Conservation (phyloP, 2,888 invertebrate species). For the Phania funesta region DNA sequence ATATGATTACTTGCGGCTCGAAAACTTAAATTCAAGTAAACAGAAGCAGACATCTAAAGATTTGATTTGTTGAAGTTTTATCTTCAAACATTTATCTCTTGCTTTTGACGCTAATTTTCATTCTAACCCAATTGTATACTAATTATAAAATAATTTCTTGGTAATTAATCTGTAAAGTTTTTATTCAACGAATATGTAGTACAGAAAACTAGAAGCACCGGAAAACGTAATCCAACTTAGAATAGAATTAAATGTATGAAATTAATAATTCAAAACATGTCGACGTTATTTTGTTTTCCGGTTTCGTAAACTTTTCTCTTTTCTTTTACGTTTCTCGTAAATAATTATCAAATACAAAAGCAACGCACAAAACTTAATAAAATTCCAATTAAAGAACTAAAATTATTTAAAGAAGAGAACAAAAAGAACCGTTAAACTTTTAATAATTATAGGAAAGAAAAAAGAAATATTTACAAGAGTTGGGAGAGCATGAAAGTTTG, state of each 20-base stretch:
- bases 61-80: no score
- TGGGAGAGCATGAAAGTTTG: no score
- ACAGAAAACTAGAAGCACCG: constrained; percentile 20
- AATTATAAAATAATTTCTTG: no score
- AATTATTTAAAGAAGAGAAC: constrained; percentile 30
- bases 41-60: no score
- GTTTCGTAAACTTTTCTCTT: constrained; percentile 17
- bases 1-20: no score
- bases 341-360: constrained; percentile 9
- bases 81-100: no score
- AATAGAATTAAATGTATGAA: not conserved
- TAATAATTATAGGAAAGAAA: constrained; percentile 2
- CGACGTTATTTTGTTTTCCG: constrained; percentile 41
- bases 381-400: constrained; percentile 36
- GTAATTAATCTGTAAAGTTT: no score
- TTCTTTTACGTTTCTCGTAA: constrained; percentile 16
- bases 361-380: not conserved
- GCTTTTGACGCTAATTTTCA: no score
- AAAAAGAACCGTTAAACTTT: constrained; percentile 39
- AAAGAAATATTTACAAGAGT: not conserved
- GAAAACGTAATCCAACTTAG: constrained; percentile 39
- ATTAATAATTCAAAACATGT: constrained; percentile 57
- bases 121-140: no score
- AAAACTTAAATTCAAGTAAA: no score
- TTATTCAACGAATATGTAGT: no score